Percentiles rank a stretch among this genome's conserved stretches.
phyloP scores from a whole-genome alignment of 1,140 invertebrate species.

The Solenopsis invicta region DNA sequence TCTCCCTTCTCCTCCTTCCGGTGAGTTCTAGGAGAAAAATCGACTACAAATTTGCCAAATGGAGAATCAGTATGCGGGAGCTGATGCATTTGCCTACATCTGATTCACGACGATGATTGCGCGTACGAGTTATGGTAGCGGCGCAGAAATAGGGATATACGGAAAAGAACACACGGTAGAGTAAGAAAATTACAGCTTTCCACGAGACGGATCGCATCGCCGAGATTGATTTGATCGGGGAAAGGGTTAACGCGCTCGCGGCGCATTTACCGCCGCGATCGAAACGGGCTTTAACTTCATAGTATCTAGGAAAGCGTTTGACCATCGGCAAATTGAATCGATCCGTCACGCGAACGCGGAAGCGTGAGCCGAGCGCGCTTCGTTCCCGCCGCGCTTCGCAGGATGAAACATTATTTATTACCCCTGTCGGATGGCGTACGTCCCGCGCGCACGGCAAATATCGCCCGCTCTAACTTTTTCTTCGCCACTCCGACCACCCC shows the following conservation, averaged over 20 bases:
- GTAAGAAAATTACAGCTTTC: constrained; percentile 56
- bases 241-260: constrained; percentile 39
- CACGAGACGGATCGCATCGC: constrained; percentile 16
- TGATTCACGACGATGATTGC: constrained; percentile 5
- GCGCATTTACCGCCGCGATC: constrained; percentile 8
- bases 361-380: constrained; percentile 71
- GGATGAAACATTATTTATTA: constrained; percentile 79
- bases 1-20: not conserved
- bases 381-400: constrained; percentile 59
- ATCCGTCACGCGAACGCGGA: constrained; percentile 73
- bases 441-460: constrained; percentile 36
- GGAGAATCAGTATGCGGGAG: not conserved
- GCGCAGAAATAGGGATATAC: not conserved
- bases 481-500: not conserved
- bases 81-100: not conserved
- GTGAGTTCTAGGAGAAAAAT: not conserved
- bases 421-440: constrained; percentile 59
- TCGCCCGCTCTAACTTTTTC: constrained; percentile 38
- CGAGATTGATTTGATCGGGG: constrained; percentile 49
- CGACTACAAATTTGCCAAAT: not conserved
- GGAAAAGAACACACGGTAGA: constrained; percentile 8
- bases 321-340: constrained; percentile 78
- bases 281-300: constrained; percentile 23
- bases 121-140: not conserved
- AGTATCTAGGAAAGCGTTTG: constrained; percentile 56